Evolutionary conservation across 2,888 invertebrate species (phyloP).

Genomic region (Nysson spinosus): DNA sequence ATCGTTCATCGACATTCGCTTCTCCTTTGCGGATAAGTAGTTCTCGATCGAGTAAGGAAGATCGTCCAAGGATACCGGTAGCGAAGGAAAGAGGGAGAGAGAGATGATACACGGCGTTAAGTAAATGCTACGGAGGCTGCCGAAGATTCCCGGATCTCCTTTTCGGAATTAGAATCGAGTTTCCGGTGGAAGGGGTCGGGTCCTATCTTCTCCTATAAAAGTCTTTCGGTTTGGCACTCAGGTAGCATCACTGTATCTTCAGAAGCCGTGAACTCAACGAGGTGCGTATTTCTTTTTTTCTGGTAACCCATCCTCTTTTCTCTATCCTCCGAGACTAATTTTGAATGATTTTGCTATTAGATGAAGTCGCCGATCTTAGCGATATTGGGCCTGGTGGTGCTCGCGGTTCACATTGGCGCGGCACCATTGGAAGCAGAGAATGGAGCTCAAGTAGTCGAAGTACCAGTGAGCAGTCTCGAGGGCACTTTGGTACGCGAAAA

Average conservation of each 20-base stretch:
- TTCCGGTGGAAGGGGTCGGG: constrained; percentile 34
- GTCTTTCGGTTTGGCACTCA: constrained; percentile 8
- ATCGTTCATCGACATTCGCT: no score
- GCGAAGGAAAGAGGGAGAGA: background rate
- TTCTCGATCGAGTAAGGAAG: no score
- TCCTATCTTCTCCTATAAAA: constrained; percentile 30
- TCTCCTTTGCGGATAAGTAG: no score
- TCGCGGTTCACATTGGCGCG: background rate
- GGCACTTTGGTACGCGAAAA: constrained; percentile 50
- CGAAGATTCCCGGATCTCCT: constrained; percentile 20
- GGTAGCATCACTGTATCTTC: constrained; percentile 13
- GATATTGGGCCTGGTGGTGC: background rate
- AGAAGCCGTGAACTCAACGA: constrained; percentile 6
- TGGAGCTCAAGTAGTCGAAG: no score
- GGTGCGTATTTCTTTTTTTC: constrained; percentile 7
- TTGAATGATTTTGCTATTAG: no score
- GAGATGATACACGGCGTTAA: background rate
- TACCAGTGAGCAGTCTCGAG: no score
- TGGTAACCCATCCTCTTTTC: no score
- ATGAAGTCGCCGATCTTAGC: background rate
- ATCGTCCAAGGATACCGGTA: no score
- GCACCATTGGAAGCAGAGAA: background rate
- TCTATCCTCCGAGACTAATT: no score
- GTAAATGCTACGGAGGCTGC: background rate
- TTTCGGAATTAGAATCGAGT: background rate